A percentile compares a stretch with the other conserved stretches of the same genome.
These are phyloP conservation scores for Poeciliopsis presidionis DNA, from an alignment of 2,797 vertebrate species.

Conservation along the genomic window DNA sequence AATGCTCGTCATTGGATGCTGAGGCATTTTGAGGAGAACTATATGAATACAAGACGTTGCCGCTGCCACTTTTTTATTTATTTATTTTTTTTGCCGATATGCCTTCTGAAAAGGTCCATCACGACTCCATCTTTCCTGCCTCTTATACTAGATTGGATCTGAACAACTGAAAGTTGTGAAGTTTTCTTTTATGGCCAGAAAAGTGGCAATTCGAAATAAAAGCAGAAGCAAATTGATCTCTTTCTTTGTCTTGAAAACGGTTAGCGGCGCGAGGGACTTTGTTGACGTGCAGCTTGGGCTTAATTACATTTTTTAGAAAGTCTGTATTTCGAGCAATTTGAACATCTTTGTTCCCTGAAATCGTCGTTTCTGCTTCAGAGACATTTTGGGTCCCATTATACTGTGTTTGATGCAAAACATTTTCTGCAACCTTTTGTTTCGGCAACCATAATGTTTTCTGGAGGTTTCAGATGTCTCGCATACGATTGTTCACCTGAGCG, in stretches of 20 bases:
- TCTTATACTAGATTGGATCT: constrained; percentile 24
- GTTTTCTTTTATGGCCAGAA: not conserved
- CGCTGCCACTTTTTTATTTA: constrained; percentile 12
- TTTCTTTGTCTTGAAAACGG: not conserved
- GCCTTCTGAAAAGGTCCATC: constrained; percentile 34
- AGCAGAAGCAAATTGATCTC: constrained; percentile 3
- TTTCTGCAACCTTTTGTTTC: not conserved
- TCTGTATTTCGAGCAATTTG: not conserved
- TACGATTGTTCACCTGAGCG: not conserved
- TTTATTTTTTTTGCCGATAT: constrained; percentile 24
- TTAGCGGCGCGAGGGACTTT: not conserved
- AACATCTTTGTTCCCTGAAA: not conserved
- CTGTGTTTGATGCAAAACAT: not conserved
- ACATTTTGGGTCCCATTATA: no score
- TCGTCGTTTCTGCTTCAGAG: not conserved
- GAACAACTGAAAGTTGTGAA: not conserved
- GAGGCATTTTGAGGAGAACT: constrained; percentile 49
- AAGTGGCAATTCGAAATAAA: not conserved
- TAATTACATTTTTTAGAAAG: not conserved
- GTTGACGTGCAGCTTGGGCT: not conserved
- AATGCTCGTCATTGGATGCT: constrained; percentile 39
- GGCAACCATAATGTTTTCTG: not conserved
- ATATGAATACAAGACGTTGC: constrained; percentile 25
- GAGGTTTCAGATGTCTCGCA: not conserved
- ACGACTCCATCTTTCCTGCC: constrained; percentile 28